Base-by-base conservation (phyloP, 2,113 vertebrate species). In the Platichthys flesus region DNA sequence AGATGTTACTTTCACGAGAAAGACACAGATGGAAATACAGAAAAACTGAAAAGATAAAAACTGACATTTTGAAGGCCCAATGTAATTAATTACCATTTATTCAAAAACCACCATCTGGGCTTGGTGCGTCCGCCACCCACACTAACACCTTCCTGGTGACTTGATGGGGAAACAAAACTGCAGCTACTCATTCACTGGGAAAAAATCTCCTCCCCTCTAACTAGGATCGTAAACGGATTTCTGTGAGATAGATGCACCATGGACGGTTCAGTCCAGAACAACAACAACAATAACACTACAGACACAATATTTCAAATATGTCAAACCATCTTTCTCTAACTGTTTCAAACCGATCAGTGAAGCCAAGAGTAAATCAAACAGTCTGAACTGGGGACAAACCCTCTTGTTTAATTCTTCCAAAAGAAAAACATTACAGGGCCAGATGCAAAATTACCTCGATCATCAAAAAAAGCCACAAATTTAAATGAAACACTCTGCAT, bases 371-470 rank as follows among this genome's bases (percentile, higher is more conserved):
- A 3, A 42, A 10, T 42, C 40, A 2, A 42, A 13, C 40, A 42
- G 40, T 12, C 9, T 37, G 35, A 37, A 37, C n/a, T 9, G 21
- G 70, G 58, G 52, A 71, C 60, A 71, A 47, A 31, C 23, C 67
- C 14, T 77, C 31, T 74, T 73, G 56, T 42, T 79, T 63, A 67
- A 78, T 21, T 76, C 42, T 63, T 45, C 45, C 60, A 23, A 23
- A 81, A 74, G 54, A 65, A 85, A 21, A 76, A 31, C 42, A 40
- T 65, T 60, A 71, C 14, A 45, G 59, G 55, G 74, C 26, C 9
- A 18, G 49, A 58, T 28, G 47, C 59, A 82, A 31, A 82, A 68
- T 78, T 68, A 69, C 62, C 23, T 79, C 18, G 2, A 63, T 37
- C 55, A 66, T 77, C 45, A 52, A 78, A 69, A 69, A 64, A 57